Evolutionary conservation across 2,888 invertebrate species (phyloP).

Genomic region (Chloroclysta siterata): DNA sequence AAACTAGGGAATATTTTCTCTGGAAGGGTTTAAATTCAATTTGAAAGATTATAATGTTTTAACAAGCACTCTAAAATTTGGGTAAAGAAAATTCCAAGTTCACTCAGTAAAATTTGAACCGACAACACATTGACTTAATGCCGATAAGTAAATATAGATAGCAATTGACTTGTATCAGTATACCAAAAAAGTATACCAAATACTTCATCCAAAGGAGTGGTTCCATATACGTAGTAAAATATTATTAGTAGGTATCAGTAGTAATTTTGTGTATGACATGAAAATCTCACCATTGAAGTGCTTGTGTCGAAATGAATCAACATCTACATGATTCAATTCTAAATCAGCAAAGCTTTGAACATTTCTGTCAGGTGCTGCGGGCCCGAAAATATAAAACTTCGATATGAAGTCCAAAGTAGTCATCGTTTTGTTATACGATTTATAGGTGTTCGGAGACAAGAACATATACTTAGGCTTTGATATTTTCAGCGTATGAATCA

Average conservation of each 20-base stretch:
- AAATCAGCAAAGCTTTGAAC: conserved; percentile 52
- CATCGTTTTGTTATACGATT: conserved; percentile 51
- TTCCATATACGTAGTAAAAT: too few relatives aligned
- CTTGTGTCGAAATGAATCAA: conserved; percentile 47
- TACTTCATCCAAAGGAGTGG: too few relatives aligned
- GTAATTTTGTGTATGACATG: neutral
- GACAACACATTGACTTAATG: too few relatives aligned
- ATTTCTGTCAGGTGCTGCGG: conserved; percentile 30
- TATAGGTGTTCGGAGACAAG: conserved; percentile 56
- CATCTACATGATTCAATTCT: conserved; percentile 39
- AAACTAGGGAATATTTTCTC: conserved; percentile 11
- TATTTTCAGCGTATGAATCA: conserved; percentile 60
- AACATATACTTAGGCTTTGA: conserved; percentile 67
- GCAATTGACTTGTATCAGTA: too few relatives aligned
- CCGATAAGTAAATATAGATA: too few relatives aligned
- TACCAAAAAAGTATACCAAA: too few relatives aligned
- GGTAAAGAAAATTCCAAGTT: too few relatives aligned
- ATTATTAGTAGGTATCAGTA: too few relatives aligned
- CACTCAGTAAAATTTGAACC: too few relatives aligned
- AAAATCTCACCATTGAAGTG: conserved; percentile 54
- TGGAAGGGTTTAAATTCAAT: neutral
- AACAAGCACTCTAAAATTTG: too few relatives aligned
- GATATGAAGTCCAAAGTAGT: conserved; percentile 45
- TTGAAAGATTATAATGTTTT: neutral
- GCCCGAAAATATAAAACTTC: conserved; percentile 55